Evolutionary conservation across 2,888 invertebrate genomes (phyloP).

Genomic region (Siphlonurus alternatus): DNA sequence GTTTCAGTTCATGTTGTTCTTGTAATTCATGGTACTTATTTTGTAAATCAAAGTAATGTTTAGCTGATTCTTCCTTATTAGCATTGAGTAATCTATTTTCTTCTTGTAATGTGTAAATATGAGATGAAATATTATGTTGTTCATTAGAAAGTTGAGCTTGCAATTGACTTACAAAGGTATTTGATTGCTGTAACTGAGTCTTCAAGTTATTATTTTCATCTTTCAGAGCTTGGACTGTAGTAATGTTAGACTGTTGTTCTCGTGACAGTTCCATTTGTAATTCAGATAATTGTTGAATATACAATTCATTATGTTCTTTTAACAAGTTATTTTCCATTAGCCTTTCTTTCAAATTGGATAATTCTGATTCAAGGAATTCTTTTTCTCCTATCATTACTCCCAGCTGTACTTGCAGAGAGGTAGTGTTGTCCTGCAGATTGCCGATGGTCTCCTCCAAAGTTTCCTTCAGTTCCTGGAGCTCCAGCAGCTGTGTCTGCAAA

Average conservation of each 20-base stretch:
- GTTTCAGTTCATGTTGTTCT: constrained; percentile 38
- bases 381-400: constrained; percentile 19
- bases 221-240: neutral
- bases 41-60: neutral
- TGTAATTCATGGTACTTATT: constrained; percentile 21
- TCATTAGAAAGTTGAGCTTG: neutral
- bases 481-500: constrained; percentile 16
- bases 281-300: neutral
- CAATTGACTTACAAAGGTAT: neutral
- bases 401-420: constrained; percentile 6
- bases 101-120: neutral
- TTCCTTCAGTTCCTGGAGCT: constrained; percentile 3
- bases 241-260: neutral
- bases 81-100: neutral
- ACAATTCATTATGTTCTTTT: neutral
- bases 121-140: neutral
- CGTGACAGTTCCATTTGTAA: neutral
- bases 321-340: constrained; percentile 7
- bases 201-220: neutral
- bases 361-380: constrained; percentile 21
- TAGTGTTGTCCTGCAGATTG: neutral
- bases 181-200: neutral
- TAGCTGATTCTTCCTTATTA: neutral
- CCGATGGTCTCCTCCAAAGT: neutral
- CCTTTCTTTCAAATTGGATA: constrained; percentile 22